Conservation (phyloP, 2,888 invertebrate species). For the Catocala sponsa region DNA sequence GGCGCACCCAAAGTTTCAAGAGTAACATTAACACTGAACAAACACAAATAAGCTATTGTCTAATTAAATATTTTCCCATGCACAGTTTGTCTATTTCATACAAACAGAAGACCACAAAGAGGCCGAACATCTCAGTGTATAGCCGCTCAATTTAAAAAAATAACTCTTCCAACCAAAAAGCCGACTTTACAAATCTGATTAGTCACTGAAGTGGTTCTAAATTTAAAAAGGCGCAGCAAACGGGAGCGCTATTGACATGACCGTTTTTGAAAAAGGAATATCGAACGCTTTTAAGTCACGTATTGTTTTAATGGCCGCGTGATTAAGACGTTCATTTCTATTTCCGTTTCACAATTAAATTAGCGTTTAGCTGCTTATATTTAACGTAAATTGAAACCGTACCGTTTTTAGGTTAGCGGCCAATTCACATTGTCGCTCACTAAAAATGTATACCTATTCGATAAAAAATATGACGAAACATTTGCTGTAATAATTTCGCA, state of each 20-base stretch:
- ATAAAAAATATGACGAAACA: constrained; percentile 47
- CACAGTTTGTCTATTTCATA: constrained; percentile 68
- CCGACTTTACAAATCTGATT: constrained; percentile 86
- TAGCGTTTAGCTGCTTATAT: constrained; percentile 34
- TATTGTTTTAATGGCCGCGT: constrained; percentile 74
- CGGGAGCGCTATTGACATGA: constrained; percentile 75
- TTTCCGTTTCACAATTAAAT: constrained; percentile 50
- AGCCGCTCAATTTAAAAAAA: constrained; percentile 67
- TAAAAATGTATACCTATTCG: constrained; percentile 17
- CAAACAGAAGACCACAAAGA: constrained; percentile 71
- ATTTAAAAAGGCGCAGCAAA: constrained; percentile 79
- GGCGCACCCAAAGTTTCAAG: constrained; percentile 74
- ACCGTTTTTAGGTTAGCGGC: constrained; percentile 21
- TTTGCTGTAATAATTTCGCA: constrained; percentile 54
- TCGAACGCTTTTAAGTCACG: constrained; percentile 76
- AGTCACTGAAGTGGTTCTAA: constrained; percentile 84
- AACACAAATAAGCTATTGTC: constrained; percentile 87
- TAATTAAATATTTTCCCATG: constrained; percentile 88
- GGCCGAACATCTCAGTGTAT: constrained; percentile 64
- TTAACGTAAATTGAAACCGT: constrained; percentile 30
- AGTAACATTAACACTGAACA: constrained; percentile 86
- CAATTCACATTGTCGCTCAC: constrained; percentile 36
- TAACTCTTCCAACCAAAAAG: constrained; percentile 59
- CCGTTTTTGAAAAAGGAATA: constrained; percentile 59
- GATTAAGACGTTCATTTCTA: constrained; percentile 73